Percentiles rank a stretch among this genome's conserved stretches.
These are phyloP conservation scores for Drosophila mimica DNA, from an alignment of 2,888 invertebrate genomes.

Conservation along the genomic window DNA sequence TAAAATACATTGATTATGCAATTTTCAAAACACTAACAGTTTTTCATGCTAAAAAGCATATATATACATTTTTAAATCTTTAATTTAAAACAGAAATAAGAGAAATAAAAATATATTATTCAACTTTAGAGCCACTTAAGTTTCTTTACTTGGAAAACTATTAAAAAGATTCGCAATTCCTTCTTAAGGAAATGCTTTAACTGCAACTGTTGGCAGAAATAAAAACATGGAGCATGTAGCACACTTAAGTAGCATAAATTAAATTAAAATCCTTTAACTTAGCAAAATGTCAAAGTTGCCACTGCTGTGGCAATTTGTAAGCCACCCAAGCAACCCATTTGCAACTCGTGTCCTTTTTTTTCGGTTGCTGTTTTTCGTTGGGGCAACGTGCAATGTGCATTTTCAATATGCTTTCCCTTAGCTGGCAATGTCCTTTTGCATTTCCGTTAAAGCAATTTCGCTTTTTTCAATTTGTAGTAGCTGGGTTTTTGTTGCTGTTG, in stretches of 20 bases:
- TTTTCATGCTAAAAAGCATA: neutral
- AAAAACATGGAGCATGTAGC: constrained; percentile 11
- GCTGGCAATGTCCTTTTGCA: constrained; percentile 64
- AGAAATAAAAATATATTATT: neutral
- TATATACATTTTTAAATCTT: neutral
- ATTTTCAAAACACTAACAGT: neutral
- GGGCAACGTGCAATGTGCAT: constrained; percentile 25
- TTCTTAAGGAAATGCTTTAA: neutral
- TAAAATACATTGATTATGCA: too few relatives aligned
- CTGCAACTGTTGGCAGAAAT: constrained; percentile 1
- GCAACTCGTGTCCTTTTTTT: neutral
- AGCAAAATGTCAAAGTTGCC: constrained; percentile 39
- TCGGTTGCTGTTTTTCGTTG: constrained; percentile 11
- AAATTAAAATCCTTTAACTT: constrained; percentile 49
- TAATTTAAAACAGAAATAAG: neutral
- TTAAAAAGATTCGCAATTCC: neutral
- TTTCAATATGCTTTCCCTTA: constrained; percentile 42
- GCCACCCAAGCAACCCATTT: neutral
- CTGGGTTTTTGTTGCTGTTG: constrained; percentile 28
- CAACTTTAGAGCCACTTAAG: neutral
- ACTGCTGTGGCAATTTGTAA: constrained; percentile 10
- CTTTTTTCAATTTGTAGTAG: constrained; percentile 60
- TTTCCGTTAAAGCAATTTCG: constrained; percentile 68
- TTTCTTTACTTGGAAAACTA: neutral
- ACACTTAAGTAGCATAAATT: constrained; percentile 40